Percentiles rank a stretch among this genome's conserved stretches.
phyloP scores from a whole-genome alignment of 2,888 invertebrate genomes.

The Troides helena region DNA sequence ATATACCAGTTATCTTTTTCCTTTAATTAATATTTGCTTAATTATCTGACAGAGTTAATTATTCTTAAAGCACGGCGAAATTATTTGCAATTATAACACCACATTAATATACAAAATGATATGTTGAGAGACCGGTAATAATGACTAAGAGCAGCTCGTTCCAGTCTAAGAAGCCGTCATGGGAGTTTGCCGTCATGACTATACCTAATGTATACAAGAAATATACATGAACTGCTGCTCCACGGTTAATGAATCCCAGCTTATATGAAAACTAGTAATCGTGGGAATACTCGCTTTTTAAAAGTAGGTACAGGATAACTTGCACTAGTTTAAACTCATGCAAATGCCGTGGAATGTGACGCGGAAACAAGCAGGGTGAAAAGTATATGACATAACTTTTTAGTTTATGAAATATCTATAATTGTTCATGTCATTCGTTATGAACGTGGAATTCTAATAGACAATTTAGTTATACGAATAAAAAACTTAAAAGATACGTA shows the following conservation, averaged over 20 bases:
- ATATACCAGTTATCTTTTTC: neutral
- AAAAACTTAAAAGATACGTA: slow-evolving; percentile 35
- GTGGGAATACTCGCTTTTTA: slow-evolving; percentile 44
- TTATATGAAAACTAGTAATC: slow-evolving; percentile 43
- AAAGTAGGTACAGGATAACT: neutral
- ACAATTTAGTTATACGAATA: slow-evolving; percentile 39
- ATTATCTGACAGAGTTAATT: neutral
- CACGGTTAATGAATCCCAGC: slow-evolving; percentile 48
- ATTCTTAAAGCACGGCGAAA: neutral
- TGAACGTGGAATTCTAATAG: slow-evolving; percentile 40
- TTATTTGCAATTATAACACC: neutral
- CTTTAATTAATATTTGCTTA: neutral
- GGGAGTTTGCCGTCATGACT: slow-evolving; percentile 64
- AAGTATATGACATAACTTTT: no score
- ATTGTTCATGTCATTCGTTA: no score
- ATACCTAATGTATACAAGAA: slow-evolving; percentile 47
- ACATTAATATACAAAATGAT: slow-evolving; percentile 27
- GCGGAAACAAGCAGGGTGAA: neutral
- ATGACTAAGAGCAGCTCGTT: slow-evolving; percentile 47
- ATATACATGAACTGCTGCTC: slow-evolving; percentile 42
- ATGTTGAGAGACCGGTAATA: slow-evolving; percentile 40
- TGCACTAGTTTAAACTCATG: neutral
- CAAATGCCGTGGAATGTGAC: neutral
- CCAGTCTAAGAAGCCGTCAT: slow-evolving; percentile 69
- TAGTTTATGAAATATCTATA: no score